A percentile compares a stretch with the other conserved stretches of the same genome.
Conservation (phyloP, 2,888 invertebrate genomes). For the Ecliptopera silaceata region DNA sequence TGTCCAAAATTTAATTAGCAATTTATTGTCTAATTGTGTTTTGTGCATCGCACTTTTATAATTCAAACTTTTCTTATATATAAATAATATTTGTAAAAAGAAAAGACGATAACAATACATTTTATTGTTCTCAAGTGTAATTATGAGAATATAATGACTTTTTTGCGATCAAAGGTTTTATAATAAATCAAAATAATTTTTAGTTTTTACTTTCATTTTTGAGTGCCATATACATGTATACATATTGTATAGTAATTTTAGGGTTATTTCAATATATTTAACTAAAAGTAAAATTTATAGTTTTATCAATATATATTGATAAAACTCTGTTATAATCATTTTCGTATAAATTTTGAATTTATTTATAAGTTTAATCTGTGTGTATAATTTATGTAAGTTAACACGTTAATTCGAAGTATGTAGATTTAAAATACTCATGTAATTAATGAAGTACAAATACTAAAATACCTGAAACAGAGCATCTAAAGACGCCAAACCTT, state of each 20-base stretch:
- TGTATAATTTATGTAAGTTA: conserved; percentile 15
- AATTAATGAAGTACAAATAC: conserved; percentile 36
- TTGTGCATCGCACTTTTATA: too few relatives aligned
- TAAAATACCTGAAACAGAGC: conserved; percentile 21
- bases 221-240: conserved; percentile 29
- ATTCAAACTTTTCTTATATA: too few relatives aligned
- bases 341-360: conserved; percentile 2
- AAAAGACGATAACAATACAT: too few relatives aligned
- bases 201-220: conserved; percentile 10
- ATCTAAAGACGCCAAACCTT: conserved; percentile 5
- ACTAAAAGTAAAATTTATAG: not conserved
- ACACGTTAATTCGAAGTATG: conserved; percentile 9
- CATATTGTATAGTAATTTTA: not conserved
- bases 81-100: too few relatives aligned
- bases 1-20: too few relatives aligned
- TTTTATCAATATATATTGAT: conserved; percentile 1
- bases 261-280: not conserved
- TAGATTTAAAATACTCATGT: conserved; percentile 36
- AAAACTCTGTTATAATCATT: not conserved
- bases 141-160: not conserved
- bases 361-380: conserved; percentile 24
- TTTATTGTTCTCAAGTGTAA: not conserved
- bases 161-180: conserved; percentile 5
- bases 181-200: not conserved
- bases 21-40: too few relatives aligned